Base-by-base conservation (phyloP, 1,140 invertebrate species). In the Stenopsyche tienmushanensis region DNA sequence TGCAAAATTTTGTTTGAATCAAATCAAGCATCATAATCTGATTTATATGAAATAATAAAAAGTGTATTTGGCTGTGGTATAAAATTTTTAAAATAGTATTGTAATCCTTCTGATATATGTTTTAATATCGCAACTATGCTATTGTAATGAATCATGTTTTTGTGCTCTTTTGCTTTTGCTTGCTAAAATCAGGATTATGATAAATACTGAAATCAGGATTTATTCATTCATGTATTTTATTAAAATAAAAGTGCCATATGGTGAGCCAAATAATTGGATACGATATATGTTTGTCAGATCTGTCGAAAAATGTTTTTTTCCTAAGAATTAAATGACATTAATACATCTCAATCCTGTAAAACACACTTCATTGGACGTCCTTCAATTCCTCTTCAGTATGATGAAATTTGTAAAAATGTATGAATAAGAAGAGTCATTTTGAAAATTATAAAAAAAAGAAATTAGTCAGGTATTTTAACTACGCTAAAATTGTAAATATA, bases 401-500 rank as follows among this genome's bases (percentile, higher is more conserved):
- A n/a, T n/a, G n/a, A n/a, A n/a, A n/a, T n/a, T n/a, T n/a, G n/a
- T n/a, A n/a, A n/a, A n/a, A n/a, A n/a, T n/a, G n/a, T n/a, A n/a
- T n/a, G n/a, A 7, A 47, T 13, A 47, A 47, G 17, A 47, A 47
- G 17, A 47, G 44, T 47, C 44, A 47, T 47, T 47, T 9, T 47
- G 7, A 7, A 15, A 47, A 20, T 47, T 8, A 8, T 25, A n/a
- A 53, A 25, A 26, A 20, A 39, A 57, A 1, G 47, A 60, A 13
- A 18, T 60, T 60, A 60, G 57, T 60, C 57, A 60, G 44, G 21
- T 60, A 47, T 47, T 1, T 44, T 18, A 29, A 54, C 24, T 39
- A 57, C n/a, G 24, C 17, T 26, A 26, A 42, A 47, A 41, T 60
- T 60, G 57, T 60, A 60, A 60, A 60, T 60, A 60, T 25, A 15